A percentile compares a stretch with the other conserved stretches of the same genome.
Evolutionary conservation across 2,113 vertebrate species (phyloP).

Genomic region (Aviceda subcristata): DNA sequence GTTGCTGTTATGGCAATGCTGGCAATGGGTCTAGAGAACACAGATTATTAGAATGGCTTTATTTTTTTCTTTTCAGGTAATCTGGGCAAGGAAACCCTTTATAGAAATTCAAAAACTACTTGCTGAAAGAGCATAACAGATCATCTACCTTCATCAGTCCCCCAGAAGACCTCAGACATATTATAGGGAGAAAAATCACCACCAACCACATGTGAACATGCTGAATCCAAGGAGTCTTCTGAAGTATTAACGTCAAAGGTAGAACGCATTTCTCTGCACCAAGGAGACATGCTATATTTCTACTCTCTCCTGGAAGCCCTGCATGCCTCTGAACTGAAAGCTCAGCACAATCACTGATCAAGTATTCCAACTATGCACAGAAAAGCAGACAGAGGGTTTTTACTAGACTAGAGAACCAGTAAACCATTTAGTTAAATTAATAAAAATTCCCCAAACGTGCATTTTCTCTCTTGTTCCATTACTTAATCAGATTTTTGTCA

Average conservation of each 20-base stretch:
- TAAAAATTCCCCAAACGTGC: background rate
- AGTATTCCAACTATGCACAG: background rate
- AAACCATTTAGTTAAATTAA: background rate
- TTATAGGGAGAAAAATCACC: background rate
- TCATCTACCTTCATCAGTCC: background rate
- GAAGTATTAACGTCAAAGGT: background rate
- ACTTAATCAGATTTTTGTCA: background rate
- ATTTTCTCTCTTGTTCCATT: background rate
- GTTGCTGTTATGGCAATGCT: background rate
- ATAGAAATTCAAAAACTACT: background rate
- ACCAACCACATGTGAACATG: background rate
- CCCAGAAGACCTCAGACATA: background rate
- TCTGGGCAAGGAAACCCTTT: background rate
- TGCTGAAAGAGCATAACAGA: background rate
- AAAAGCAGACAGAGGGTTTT: background rate
- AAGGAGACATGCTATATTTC: background rate
- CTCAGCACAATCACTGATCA: background rate
- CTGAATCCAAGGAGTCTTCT: background rate
- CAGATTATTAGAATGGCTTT: background rate
- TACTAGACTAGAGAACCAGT: background rate
- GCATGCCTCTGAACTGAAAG: background rate
- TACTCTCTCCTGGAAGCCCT: background rate
- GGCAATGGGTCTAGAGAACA: background rate
- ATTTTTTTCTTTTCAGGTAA: background rate
- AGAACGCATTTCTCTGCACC: background rate